Conservation (phyloP, 2,797 vertebrate species). For the Sebastes aleutianus region DNA sequence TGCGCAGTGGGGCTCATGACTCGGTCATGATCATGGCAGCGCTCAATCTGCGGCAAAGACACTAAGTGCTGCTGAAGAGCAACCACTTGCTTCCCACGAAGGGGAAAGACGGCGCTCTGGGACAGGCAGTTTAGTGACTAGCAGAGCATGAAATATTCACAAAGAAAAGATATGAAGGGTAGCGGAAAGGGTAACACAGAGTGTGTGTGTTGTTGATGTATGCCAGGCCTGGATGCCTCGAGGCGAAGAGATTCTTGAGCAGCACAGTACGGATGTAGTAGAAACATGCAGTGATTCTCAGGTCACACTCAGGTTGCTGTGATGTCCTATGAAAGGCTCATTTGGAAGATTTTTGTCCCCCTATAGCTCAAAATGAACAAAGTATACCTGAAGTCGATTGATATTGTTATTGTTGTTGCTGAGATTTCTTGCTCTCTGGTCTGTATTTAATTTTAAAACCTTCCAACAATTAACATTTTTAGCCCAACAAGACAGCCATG, state of each 20-base stretch:
- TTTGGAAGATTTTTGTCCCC: not conserved
- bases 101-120: slow-evolving; percentile 37
- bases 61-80: slow-evolving; percentile 67
- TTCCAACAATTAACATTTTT: not conserved
- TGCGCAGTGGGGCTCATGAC: slow-evolving; percentile 34
- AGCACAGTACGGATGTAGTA: not conserved
- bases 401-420: not conserved
- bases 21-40: slow-evolving; percentile 40
- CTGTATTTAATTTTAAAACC: not conserved
- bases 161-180: slow-evolving; percentile 37
- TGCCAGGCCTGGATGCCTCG: not conserved
- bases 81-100: slow-evolving; percentile 54
- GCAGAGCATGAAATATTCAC: slow-evolving; percentile 70
- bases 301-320: not conserved
- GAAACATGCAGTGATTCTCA: not conserved
- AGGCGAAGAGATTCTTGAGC: not conserved
- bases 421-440: not conserved
- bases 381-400: not conserved
- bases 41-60: slow-evolving; percentile 29
- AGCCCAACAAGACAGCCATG: not conserved
- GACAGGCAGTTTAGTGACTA: slow-evolving; percentile 61
- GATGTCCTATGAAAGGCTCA: not conserved
- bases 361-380: not conserved
- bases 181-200: not conserved
- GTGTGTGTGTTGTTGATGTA: not conserved